A percentile compares a stretch with the other conserved stretches of the same genome.
phyloP scores from a whole-genome alignment of 2,113 vertebrate species.

The Microcebus jonahi region DNA sequence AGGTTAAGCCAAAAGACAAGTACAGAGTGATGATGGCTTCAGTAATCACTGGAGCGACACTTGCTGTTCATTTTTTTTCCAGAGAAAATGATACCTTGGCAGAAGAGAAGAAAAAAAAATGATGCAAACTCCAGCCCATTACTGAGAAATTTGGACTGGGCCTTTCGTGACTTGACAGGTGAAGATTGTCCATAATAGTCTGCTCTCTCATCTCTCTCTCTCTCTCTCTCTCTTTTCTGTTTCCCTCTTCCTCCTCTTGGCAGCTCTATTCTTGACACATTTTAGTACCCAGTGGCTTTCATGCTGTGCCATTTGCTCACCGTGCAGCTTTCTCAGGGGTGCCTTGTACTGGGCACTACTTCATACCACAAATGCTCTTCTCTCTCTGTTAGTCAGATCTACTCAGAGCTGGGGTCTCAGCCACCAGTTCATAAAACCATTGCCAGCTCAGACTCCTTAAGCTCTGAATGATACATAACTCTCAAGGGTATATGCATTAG shows the following conservation, averaged over 20 bases:
- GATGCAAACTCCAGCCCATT: no score
- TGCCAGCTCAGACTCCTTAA: neutral
- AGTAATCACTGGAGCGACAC: neutral
- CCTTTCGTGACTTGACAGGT: neutral
- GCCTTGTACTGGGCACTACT: no score
- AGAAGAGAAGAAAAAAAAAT: neutral
- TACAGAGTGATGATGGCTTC: neutral
- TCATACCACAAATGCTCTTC: no score
- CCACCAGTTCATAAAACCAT: neutral
- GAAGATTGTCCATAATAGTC: neutral
- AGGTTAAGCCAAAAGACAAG: neutral
- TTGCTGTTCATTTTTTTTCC: neutral
- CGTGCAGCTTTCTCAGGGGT: neutral
- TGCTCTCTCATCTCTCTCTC: neutral
- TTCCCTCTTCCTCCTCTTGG: neutral
- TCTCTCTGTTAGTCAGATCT: neutral
- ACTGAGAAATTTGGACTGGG: neutral
- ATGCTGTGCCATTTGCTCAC: neutral
- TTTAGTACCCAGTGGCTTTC: neutral
- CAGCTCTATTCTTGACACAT: neutral
- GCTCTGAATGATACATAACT: neutral
- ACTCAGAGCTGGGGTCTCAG: neutral
- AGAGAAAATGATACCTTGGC: neutral
- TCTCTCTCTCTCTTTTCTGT: neutral
- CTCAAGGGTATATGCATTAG: neutral